Percentiles rank a stretch among this genome's conserved stretches.
Evolutionary conservation across 2,113 vertebrate genomes (phyloP).

Genomic region (Piprites chloris): DNA sequence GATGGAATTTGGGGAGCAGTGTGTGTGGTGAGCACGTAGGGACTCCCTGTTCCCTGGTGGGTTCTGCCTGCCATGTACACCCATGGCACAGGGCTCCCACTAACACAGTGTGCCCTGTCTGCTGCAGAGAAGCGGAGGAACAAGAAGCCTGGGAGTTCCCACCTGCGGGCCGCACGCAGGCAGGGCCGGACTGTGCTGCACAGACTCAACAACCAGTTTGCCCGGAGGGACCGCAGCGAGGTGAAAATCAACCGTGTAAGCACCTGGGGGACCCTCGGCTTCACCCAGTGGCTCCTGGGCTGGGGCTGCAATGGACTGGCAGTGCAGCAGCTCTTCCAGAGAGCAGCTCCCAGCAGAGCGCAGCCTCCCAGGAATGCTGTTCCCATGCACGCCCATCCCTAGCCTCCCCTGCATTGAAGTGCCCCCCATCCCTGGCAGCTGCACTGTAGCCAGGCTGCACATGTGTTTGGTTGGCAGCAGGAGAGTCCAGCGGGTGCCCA

Average conservation of each 20-base stretch:
- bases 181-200: constrained; percentile 79
- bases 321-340: not conserved
- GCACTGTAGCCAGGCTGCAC: not conserved
- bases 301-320: not conserved
- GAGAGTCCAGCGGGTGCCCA: not conserved
- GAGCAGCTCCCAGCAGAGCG: not conserved
- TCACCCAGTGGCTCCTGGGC: rapidly evolving
- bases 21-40: rapidly evolving
- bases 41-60: not conserved
- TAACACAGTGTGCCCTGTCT: not conserved
- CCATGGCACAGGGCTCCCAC: not conserved
- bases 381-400: not conserved
- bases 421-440: not conserved
- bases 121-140: constrained; percentile 68
- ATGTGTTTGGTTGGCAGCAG: not conserved
- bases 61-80: not conserved
- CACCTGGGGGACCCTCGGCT: not conserved
- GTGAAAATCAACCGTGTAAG: constrained; percentile 86
- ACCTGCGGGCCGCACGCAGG: constrained; percentile 73
- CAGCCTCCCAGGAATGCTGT: not conserved
- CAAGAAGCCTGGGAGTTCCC: constrained; percentile 70
- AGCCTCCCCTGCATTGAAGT: rapidly evolving
- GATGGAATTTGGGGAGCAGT: not conserved
- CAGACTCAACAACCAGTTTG: constrained; percentile 80
- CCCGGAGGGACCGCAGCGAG: constrained; percentile 71